Base-by-base conservation (phyloP, 2,113 vertebrate genomes). In the Cyanoderma ruficeps region DNA sequence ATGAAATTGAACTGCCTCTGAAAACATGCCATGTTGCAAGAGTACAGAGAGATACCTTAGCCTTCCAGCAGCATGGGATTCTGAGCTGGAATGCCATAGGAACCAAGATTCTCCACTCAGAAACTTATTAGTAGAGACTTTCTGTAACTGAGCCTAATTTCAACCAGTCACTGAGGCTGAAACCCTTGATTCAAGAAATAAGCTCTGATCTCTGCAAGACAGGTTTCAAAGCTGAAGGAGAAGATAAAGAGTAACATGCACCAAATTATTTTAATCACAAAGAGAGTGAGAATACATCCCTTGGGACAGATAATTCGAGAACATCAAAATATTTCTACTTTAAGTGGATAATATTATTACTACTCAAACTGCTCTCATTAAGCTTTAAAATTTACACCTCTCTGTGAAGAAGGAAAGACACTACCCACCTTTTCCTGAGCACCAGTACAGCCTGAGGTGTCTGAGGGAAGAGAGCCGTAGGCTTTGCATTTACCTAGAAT, bases 161-260 rank as follows among this genome's bases (percentile, higher is more conserved):
- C 65, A 87, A 33, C 20, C 22, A 86, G 61, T 89, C 21, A 21
- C 72, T 76, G 75, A 67, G 47, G 46, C 41, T 79, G 44, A 71
- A 92, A 89, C 18, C 64, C 53, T 47, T 81, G 44, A 95, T 70
- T 79, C 15, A 57, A 79, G 70, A 88, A 63, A 63, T 12, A 49
- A 94, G 20, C 49, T 46, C 72, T 78, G 74, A 61, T 89, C 49
- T 74, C 67, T 83, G 27, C n/a, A 52, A 88, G 30, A 44, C 28
- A 39, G 22, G 18, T 92, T 93, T 92, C 55, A 80, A 93, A 88
- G 53, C 47, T 82, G 37, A 52, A 64, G 74, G 49, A 64, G n/a
- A 65, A 81, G 41, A 95, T 63, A 64, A 71, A 82, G 19, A 3
- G 0, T 70, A 89, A 68, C 69, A 22, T 5, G 18, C 67, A 75